Conservation (phyloP, 1,140 invertebrate genomes). For the Sinonovacula constricta region DNA sequence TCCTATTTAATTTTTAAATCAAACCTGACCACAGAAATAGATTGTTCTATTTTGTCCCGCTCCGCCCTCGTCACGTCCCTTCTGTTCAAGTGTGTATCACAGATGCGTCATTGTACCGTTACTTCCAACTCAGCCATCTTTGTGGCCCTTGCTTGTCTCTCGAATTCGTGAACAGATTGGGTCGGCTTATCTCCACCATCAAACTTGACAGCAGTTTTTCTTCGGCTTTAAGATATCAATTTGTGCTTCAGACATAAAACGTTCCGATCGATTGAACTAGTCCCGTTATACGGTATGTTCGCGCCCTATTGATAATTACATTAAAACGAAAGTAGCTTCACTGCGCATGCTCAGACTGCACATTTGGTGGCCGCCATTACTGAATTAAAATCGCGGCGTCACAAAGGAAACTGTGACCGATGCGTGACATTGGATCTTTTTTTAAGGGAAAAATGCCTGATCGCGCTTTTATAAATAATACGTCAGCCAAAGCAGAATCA, state of each 20-base stretch:
- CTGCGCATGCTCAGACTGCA: conserved; percentile 59
- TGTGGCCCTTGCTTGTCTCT: too few species aligned
- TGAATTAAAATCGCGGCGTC: conserved; percentile 51
- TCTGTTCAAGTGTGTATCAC: too few species aligned
- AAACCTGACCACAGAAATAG: too few species aligned
- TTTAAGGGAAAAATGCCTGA: conserved; percentile 34
- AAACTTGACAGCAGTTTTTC: conserved; percentile 50
- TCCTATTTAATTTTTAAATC: too few species aligned
- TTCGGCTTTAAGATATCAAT: conserved; percentile 29
- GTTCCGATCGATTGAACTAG: conserved; percentile 19
- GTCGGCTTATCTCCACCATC: conserved; percentile 35
- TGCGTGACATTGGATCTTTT: conserved; percentile 48
- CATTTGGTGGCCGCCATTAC: conserved; percentile 56
- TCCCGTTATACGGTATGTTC: not conserved
- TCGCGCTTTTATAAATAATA: conserved; percentile 50
- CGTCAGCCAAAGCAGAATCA: conserved; percentile 12
- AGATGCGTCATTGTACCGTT: too few species aligned
- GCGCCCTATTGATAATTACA: conserved; percentile 10
- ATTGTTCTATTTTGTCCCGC: too few species aligned
- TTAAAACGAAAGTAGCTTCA: conserved; percentile 52
- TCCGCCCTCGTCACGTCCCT: too few species aligned
- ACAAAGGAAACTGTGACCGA: conserved; percentile 40
- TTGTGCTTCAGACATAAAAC: conserved; percentile 37
- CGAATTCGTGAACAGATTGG: conserved; percentile 47
- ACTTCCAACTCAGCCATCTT: too few species aligned